Percentiles rank a stretch among this genome's conserved stretches.
phyloP scores from a whole-genome alignment of 2,797 vertebrate species.

The Propithecus deckenii region DNA sequence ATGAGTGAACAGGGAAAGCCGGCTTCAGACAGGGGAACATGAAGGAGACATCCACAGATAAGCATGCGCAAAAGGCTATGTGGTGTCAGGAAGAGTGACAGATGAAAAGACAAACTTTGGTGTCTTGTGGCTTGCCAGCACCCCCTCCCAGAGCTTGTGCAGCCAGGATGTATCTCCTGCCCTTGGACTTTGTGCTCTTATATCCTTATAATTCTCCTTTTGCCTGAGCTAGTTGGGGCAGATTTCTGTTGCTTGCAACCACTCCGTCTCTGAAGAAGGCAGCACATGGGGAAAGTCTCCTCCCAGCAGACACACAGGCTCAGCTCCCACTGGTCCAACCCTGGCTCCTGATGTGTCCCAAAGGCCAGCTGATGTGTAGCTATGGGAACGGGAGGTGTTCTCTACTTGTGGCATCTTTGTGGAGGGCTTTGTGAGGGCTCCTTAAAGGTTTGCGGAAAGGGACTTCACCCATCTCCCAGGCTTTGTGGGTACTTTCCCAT shows the following conservation, averaged over 20 bases:
- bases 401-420: neutral
- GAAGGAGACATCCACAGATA: neutral
- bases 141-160: neutral
- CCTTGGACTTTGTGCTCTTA: neutral
- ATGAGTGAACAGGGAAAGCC: neutral
- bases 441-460: neutral
- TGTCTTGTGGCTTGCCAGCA: neutral
- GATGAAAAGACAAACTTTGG: neutral
- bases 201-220: neutral
- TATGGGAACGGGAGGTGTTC: neutral
- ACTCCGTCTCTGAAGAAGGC: neutral
- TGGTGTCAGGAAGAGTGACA: neutral
- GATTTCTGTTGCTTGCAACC: neutral
- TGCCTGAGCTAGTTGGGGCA: neutral
- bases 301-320: neutral
- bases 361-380: neutral
- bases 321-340: neutral
- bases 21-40: neutral
- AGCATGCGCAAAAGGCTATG: neutral
- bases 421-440: neutral
- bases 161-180: neutral
- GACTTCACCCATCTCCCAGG: neutral
- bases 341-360: neutral
- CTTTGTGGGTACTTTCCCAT: neutral
- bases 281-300: neutral